Evolutionary conservation across 2,888 invertebrate genomes (phyloP).

Genomic region (Eilema caniola): DNA sequence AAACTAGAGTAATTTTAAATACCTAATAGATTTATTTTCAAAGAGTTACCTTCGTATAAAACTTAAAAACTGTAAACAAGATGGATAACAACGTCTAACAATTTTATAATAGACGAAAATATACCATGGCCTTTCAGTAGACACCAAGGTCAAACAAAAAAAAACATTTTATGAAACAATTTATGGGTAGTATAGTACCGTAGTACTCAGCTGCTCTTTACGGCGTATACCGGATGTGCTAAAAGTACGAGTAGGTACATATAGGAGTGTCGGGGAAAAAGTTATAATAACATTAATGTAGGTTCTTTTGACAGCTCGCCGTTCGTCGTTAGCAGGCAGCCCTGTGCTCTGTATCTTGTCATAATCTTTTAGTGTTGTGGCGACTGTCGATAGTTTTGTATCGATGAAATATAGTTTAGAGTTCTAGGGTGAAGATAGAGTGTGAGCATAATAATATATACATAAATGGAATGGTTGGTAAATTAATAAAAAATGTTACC

Average conservation of each 20-base stretch:
- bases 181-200: too few relatives aligned
- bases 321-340: constrained; percentile 85
- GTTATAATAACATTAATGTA: constrained; percentile 87
- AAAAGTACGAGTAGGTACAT: constrained; percentile 50
- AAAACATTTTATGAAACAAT: constrained; percentile 25
- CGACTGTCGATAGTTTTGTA: constrained; percentile 43
- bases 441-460: background rate
- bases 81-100: background rate
- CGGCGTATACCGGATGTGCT: constrained; percentile 44
- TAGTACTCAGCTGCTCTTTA: constrained; percentile 42
- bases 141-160: constrained; percentile 7
- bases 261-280: constrained; percentile 80
- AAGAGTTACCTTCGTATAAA: background rate
- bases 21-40: background rate
- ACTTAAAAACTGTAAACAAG: background rate
- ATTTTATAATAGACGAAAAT: background rate
- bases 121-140: background rate
- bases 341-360: constrained; percentile 85
- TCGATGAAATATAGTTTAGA: constrained; percentile 35
- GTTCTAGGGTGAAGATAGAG: background rate
- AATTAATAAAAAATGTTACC: background rate
- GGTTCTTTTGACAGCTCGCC: constrained; percentile 85
- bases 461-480: background rate
- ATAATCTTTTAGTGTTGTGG: constrained; percentile 81
- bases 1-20: too few relatives aligned